These are phyloP conservation scores for Habrosyne pyritoides DNA, from an alignment of 2,888 invertebrate species.

Conservation along the genomic window DNA sequence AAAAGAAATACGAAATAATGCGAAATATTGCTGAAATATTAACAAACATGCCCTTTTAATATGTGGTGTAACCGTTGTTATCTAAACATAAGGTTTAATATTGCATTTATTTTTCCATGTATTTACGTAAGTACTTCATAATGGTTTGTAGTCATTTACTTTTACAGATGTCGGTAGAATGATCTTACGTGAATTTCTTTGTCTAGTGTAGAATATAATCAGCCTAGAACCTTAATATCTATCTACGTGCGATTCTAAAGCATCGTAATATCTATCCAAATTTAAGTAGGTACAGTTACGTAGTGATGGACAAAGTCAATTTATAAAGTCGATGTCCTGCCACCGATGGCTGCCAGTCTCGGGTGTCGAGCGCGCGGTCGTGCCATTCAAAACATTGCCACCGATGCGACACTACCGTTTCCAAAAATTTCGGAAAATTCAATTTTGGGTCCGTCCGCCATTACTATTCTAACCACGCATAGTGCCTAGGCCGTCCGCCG, in stretches of 20 bases:
- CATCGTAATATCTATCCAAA: slow-evolving; percentile 40
- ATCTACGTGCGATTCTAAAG: slow-evolving; percentile 17
- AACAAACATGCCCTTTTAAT: too few species aligned
- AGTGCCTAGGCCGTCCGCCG: slow-evolving; percentile 74
- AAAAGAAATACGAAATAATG: too few species aligned
- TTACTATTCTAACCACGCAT: slow-evolving; percentile 68
- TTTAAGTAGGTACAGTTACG: slow-evolving; percentile 64
- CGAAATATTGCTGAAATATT: too few species aligned
- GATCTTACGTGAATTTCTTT: too few species aligned
- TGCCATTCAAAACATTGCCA: slow-evolving; percentile 73
- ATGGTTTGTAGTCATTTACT: too few species aligned
- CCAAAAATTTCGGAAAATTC: slow-evolving; percentile 68
- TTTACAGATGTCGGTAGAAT: too few species aligned
- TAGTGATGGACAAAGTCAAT: slow-evolving; percentile 73
- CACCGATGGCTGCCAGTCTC: slow-evolving; percentile 67
- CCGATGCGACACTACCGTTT: slow-evolving; percentile 67
- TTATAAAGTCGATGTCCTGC: slow-evolving; percentile 82
- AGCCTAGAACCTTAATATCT: not conserved
- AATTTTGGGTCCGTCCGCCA: slow-evolving; percentile 54
- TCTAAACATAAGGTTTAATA: too few species aligned
- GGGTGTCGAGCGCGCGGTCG: slow-evolving; percentile 62
- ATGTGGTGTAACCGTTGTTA: too few species aligned
- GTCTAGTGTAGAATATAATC: not conserved
- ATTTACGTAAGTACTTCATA: too few species aligned
- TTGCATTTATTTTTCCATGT: too few species aligned